phyloP scores from a whole-genome alignment of 2,113 vertebrate species.

The Burhinus oedicnemus region DNA sequence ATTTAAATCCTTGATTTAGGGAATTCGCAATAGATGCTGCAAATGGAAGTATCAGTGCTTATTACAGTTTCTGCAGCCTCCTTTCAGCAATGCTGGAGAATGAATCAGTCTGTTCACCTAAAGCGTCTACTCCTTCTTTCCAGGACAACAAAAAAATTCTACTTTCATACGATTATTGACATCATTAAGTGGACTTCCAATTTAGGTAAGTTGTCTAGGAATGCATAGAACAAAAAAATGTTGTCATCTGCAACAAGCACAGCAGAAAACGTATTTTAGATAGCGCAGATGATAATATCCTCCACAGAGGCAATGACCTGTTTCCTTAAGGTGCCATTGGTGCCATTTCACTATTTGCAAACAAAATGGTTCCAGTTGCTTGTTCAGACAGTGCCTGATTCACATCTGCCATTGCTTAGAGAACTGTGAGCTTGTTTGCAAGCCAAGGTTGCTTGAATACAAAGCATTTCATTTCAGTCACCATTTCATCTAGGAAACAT shows the following conservation, averaged over 20 bases:
- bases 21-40: neutral
- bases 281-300: neutral
- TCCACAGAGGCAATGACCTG: neutral
- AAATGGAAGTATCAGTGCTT: neutral
- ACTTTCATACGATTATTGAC: neutral
- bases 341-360: neutral
- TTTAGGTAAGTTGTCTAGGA: neutral
- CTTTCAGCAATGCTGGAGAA: neutral
- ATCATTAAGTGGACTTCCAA: neutral
- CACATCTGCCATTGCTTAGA: neutral
- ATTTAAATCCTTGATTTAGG: slow-evolving; percentile 6
- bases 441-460: neutral
- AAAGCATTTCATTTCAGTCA: neutral
- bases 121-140: neutral
- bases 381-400: neutral
- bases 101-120: neutral
- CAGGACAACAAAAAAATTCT: neutral
- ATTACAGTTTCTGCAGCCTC: neutral
- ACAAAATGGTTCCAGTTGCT: neutral
- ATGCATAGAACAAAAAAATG: neutral
- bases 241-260: neutral
- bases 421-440: neutral
- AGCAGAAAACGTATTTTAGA: neutral
- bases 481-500: neutral
- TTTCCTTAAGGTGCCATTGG: neutral